Evolutionary conservation across 2,888 invertebrate genomes (phyloP), one percentile per base, ranked within the genome.

Genomic region (Diaprepes abbreviatus): DNA sequence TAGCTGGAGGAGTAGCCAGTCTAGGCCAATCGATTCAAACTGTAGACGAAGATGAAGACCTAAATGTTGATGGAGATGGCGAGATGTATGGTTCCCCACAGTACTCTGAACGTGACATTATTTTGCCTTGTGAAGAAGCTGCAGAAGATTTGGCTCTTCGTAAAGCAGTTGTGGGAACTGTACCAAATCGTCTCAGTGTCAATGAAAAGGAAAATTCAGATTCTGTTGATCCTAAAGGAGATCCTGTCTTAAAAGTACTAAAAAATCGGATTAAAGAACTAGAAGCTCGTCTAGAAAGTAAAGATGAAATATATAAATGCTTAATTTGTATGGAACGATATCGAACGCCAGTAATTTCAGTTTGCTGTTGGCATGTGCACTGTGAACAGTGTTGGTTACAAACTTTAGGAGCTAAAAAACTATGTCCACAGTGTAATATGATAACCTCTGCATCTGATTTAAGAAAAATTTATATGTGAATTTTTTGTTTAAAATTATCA

Each of bases 291-390:
- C 86, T 88, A 68, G 86, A 87, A 76, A 83, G 83, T 73, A 86
- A 84, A 72, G 86, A 87, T 66, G 87, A 87, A 66, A 90, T 92
- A 83, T 90, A 90, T 73, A 95, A 95, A 83, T 96, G 96, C 85
- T 87, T 96, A 58, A 96, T 96, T 74, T 96, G 96, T 81, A 90
- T 96, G 87, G 95, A 94, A 59, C 88, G 91, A 28, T 95, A 95
- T 83, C 88, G 88, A 63, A 93, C 93, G 38, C 96, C 97, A 0
- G 92, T 96, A 4, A 95, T 95, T 59, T 97, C 97, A 0, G 93
- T 96, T 70, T 95, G 95, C 80, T 97, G 97, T 83, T 97, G 97
- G 97, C 97, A 97, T 83, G 96, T 97, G 0, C 94, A 97, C 83
- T 97, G 97, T 80, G 96, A 97, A 86, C 88, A 90, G 74, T 92